Evolutionary conservation across 2,888 invertebrate species (phyloP).

Genomic region (Heliothis peltigera): DNA sequence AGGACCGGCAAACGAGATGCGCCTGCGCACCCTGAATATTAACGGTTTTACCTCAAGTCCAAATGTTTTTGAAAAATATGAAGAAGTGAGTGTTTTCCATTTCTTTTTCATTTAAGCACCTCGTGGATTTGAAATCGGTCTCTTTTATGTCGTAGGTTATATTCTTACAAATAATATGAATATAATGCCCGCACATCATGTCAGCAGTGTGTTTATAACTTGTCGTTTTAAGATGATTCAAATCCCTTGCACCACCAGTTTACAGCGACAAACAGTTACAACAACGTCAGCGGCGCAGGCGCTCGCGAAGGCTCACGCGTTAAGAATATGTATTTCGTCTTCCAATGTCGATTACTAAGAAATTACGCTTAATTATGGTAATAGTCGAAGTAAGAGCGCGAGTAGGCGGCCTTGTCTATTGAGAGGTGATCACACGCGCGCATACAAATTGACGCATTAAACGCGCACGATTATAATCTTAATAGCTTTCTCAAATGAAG

Average conservation of each 20-base stretch:
- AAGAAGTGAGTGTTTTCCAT: too few species aligned
- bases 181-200: too few species aligned
- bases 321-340: constrained; percentile 54
- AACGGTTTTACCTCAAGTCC: too few species aligned
- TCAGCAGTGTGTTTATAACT: too few species aligned
- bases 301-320: constrained; percentile 24
- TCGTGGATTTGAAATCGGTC: too few species aligned
- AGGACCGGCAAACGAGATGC: neutral
- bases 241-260: constrained; percentile 12
- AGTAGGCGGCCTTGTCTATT: constrained; percentile 76
- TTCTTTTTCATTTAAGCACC: too few species aligned
- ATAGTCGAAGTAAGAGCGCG: constrained; percentile 57
- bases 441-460: constrained; percentile 85
- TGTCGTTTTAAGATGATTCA: too few species aligned
- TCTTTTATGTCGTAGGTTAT: too few species aligned
- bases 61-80: too few species aligned
- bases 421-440: constrained; percentile 78
- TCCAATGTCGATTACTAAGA: constrained; percentile 54
- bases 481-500: constrained; percentile 80
- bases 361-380: constrained; percentile 57
- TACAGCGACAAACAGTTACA: too few species aligned
- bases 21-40: neutral
- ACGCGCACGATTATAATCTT: constrained; percentile 76
- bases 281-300: neutral
- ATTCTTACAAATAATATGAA: too few species aligned